A percentile compares a stretch with the other conserved stretches of the same genome.
Evolutionary conservation across 2,797 vertebrate genomes (phyloP).

Genomic region (Sebastes steindachneri): DNA sequence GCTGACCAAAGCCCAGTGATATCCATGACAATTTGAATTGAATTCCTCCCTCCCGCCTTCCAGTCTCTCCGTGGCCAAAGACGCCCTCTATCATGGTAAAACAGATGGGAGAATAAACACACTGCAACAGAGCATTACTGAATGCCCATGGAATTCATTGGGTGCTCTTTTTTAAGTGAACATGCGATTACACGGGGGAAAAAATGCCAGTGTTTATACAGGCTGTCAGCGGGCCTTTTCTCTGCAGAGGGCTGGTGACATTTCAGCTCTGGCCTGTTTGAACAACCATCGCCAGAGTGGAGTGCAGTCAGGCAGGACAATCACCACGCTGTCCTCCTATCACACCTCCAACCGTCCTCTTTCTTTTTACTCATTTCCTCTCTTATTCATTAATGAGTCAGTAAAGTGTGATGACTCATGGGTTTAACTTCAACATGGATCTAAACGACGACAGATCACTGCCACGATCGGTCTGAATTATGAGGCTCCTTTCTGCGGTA

Average conservation of each 20-base stretch:
- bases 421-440: slow-evolving; percentile 42
- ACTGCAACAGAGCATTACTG: slow-evolving; percentile 63
- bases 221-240: slow-evolving; percentile 74
- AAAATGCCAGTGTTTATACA: slow-evolving; percentile 76
- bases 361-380: slow-evolving; percentile 1
- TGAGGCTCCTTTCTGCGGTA: slow-evolving; percentile 40
- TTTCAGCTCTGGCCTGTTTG: slow-evolving; percentile 73
- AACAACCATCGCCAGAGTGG: slow-evolving; percentile 61
- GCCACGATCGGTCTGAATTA: slow-evolving; percentile 50
- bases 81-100: slow-evolving; percentile 57
- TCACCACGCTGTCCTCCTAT: slow-evolving; percentile 46
- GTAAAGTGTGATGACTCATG: slow-evolving; percentile 38
- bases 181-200: slow-evolving; percentile 68
- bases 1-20: neutral
- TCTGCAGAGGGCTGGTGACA: slow-evolving; percentile 65
- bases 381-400: slow-evolving; percentile 35
- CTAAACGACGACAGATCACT: slow-evolving; percentile 33
- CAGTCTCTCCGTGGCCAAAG: slow-evolving; percentile 41
- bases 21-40: slow-evolving; percentile 19
- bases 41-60: slow-evolving; percentile 8
- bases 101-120: slow-evolving; percentile 60
- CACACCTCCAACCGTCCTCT: slow-evolving; percentile 27
- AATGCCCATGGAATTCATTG: slow-evolving; percentile 76
- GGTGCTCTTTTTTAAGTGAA: slow-evolving; percentile 77
- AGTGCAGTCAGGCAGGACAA: slow-evolving; percentile 61